These are phyloP conservation scores for Artibeus lituratus DNA, from an alignment of 2,797 vertebrate genomes.

Conservation along the genomic window DNA sequence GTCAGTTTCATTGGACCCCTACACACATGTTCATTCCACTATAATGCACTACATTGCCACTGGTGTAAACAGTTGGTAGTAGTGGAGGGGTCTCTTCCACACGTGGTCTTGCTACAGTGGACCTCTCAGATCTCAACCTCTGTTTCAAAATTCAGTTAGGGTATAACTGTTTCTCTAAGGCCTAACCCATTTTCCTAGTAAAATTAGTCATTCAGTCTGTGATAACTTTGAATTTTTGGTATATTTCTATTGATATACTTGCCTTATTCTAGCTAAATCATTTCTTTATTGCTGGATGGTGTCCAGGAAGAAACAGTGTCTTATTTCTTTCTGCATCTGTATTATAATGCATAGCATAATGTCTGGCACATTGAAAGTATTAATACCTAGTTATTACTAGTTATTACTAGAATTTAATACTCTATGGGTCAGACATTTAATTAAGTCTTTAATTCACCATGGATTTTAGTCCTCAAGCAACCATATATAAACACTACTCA, in stretches of 20 bases:
- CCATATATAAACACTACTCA: neutral
- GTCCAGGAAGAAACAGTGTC: too few species aligned
- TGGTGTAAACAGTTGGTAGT: neutral
- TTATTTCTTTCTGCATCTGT: neutral
- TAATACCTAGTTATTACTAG: too few species aligned
- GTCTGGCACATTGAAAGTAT: neutral
- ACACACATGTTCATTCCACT: neutral
- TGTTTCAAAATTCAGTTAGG: neutral
- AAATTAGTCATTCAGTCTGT: neutral
- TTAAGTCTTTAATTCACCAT: neutral
- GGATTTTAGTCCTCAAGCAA: neutral
- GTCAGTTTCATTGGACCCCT: neutral
- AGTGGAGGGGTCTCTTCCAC: neutral
- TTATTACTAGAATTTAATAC: neutral
- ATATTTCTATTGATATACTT: neutral
- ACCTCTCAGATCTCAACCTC: neutral
- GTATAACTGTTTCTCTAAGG: neutral
- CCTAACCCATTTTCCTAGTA: neutral
- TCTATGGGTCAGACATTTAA: neutral
- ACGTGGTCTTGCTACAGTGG: neutral
- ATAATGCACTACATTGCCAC: neutral
- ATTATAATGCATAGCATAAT: neutral
- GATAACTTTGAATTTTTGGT: neutral
- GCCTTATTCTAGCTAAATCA: neutral
- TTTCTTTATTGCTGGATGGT: neutral